Conservation (phyloP, 2,113 vertebrate species). For the Eolophus roseicapilla region DNA sequence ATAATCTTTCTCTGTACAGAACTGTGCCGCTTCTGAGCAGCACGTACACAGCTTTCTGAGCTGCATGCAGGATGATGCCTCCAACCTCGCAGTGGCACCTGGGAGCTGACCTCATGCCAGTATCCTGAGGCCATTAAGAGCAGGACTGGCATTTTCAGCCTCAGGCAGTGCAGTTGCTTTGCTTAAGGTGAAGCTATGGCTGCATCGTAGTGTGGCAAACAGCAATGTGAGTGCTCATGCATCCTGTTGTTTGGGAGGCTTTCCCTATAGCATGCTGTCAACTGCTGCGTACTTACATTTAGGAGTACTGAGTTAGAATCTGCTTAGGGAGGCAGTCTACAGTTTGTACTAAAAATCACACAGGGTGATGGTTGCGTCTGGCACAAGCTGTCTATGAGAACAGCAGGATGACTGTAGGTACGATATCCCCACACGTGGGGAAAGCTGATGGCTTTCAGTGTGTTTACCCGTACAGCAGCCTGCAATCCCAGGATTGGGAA, state of each 20-base stretch:
- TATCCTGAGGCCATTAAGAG: background rate
- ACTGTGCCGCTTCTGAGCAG: background rate
- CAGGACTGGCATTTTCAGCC: background rate
- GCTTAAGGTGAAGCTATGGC: background rate
- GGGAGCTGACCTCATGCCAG: background rate
- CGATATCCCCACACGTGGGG: accelerated
- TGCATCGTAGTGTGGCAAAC: background rate
- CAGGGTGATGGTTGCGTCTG: background rate
- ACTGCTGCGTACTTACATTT: accelerated
- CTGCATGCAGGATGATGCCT: background rate
- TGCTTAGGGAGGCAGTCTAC: background rate
- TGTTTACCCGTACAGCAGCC: background rate
- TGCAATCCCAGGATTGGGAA: background rate
- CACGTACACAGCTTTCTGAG: background rate
- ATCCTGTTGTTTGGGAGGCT: background rate
- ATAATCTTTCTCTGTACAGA: background rate
- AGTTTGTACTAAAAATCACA: background rate
- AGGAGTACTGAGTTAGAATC: background rate
- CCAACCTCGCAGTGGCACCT: background rate
- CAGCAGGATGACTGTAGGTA: background rate
- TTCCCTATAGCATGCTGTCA: background rate
- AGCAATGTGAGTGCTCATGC: no score
- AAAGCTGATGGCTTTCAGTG: accelerated
- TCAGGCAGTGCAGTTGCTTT: background rate
- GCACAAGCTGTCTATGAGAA: background rate